These are phyloP conservation scores for Conomelus anceps DNA, from an alignment of 2,888 invertebrate genomes.

Conservation along the genomic window DNA sequence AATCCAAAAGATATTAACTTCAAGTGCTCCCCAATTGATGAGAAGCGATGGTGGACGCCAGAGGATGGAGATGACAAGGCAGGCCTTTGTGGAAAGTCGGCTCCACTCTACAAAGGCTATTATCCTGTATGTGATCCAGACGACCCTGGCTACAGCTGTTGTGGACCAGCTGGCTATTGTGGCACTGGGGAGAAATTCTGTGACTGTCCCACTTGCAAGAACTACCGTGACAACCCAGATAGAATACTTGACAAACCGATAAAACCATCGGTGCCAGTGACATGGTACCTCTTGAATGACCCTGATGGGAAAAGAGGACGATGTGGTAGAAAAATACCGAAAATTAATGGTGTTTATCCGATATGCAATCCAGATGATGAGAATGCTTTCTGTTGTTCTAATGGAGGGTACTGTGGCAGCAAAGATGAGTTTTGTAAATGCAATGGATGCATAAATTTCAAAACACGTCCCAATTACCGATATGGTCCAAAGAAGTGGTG, in stretches of 20 bases:
- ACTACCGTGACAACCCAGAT: conserved; percentile 27
- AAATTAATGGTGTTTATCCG: too few species aligned
- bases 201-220: conserved; percentile 26
- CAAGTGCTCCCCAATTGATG: conserved; percentile 28
- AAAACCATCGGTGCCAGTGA: too few species aligned
- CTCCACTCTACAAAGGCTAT: conserved; percentile 30
- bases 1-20: conserved; percentile 22
- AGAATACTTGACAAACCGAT: too few species aligned
- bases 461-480: conserved; percentile 16
- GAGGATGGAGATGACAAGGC: conserved; percentile 29
- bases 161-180: conserved; percentile 28
- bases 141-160: conserved; percentile 30
- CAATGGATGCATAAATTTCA: conserved; percentile 28
- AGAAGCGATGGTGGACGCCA: conserved; percentile 30
- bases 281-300: too few species aligned
- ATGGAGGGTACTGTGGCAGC: conserved; percentile 28
- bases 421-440: conserved; percentile 24
- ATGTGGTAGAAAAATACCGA: too few species aligned
- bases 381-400: conserved; percentile 28
- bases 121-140: conserved; percentile 31
- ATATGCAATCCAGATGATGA: conserved; percentile 29
- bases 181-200: conserved; percentile 28
- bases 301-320: too few species aligned
- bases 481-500: conserved; percentile 23
- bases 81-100: conserved; percentile 27